Evolutionary conservation across 2,797 vertebrate species (phyloP).

Genomic region (Cottoperca gobio): DNA sequence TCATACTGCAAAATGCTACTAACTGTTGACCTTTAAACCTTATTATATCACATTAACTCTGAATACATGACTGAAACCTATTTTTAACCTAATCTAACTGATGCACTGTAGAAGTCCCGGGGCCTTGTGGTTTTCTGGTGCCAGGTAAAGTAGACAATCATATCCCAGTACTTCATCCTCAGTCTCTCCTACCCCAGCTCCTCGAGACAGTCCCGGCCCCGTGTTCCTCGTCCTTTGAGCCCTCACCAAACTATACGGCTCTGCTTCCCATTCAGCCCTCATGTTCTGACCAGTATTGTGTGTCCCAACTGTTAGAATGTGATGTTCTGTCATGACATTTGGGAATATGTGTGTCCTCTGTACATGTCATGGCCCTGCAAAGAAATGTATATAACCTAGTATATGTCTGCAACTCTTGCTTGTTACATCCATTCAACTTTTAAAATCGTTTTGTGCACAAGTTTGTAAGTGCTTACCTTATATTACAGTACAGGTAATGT

Average conservation of each 20-base stretch:
- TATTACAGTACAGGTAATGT: not conserved
- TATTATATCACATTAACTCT: slow-evolving; percentile 48
- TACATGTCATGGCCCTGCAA: slow-evolving; percentile 54
- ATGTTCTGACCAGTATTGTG: slow-evolving; percentile 50
- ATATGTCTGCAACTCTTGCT: not conserved
- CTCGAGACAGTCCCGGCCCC: slow-evolving; percentile 48
- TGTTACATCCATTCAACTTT: not conserved
- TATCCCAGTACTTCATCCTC: slow-evolving; percentile 60
- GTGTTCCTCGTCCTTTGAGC: slow-evolving; percentile 45
- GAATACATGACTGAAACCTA: slow-evolving; percentile 77
- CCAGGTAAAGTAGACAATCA: slow-evolving; percentile 91
- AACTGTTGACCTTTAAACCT: slow-evolving; percentile 54
- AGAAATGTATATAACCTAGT: slow-evolving; percentile 8
- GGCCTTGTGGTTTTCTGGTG: slow-evolving; percentile 94
- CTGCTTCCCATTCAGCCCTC: slow-evolving; percentile 52
- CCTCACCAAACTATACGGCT: slow-evolving; percentile 42
- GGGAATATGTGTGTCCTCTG: slow-evolving; percentile 29
- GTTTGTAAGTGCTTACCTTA: not conserved
- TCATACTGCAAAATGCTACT: slow-evolving; percentile 34
- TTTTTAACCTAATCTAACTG: slow-evolving; percentile 87
- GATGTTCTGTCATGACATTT: slow-evolving; percentile 25
- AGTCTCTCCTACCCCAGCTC: slow-evolving; percentile 41
- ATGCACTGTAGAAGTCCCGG: slow-evolving; percentile 90
- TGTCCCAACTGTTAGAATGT: slow-evolving; percentile 29
- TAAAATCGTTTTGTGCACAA: not conserved